Base-by-base conservation (phyloP, 92 coral and sea anemone species). In the Diadumene lineata region DNA sequence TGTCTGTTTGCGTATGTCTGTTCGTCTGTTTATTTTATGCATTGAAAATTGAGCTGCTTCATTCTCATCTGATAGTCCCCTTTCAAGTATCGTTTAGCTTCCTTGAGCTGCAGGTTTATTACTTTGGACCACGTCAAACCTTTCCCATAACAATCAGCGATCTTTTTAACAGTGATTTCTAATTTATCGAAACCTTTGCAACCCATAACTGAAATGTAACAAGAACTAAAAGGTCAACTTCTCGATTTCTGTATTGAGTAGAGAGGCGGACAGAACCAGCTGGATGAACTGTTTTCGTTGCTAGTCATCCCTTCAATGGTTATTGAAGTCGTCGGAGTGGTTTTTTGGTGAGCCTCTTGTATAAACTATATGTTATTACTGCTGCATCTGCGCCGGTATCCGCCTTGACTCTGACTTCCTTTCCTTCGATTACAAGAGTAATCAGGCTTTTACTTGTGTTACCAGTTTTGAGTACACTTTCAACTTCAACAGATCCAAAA, bases 381-480 rank as follows among this genome's bases (percentile, higher is more conserved):
- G 88, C 79, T 50, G 91, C 87, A 62, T 86, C 84, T 56, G 87
- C 83, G 75, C 90, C 90, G 0, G 86, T 58, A 64, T 81, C 86
- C 34, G 83, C 86, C 56, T 76, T 81, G 43, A 82, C 51, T 38
- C 60, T 27, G 50, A 77, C 69, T 43, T 84, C 68, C 11, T 34
- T 50, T 31, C 79, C 85, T 43, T 50, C 85, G 57, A 80, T 66
- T 50, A 50, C 78, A 44, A 77, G 23, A 63, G 70, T 70, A 32
- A 82, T 28, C 56, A 77, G 50, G 65, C 87, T 66, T 67, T 77
- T 73, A 0, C 28, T 75, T 27, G 63, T 51, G 7, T 70, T 51
- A 11, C 27, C 60, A 46, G 56, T 2, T 43, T 43, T 66, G 34
- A 79, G 75, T 31, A 82, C 61, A 23, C 76, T 63, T 33, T 64